These are phyloP conservation scores for Podarcis muralis DNA, from an alignment of 2,113 vertebrate species.

Conservation along the genomic window DNA sequence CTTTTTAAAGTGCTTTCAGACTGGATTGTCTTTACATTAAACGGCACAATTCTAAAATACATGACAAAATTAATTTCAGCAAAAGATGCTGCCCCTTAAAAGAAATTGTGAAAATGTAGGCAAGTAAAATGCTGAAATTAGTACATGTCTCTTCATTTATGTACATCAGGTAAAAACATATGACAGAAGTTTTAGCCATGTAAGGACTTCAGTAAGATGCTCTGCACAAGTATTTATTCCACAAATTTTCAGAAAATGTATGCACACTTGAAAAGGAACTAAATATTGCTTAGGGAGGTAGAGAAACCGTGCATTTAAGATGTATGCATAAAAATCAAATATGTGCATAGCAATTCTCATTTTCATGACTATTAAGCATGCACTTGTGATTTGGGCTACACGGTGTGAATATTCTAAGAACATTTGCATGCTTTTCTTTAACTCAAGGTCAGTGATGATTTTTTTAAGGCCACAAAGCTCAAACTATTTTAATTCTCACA, in stretches of 20 bases:
- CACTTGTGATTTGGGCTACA: constrained; percentile 48
- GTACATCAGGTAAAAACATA: background rate
- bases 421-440: constrained; percentile 47
- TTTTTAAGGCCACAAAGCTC: constrained; percentile 2
- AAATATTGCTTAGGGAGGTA: constrained; percentile 40
- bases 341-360: constrained; percentile 46
- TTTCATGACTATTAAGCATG: constrained; percentile 57
- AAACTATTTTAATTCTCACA: constrained; percentile 12
- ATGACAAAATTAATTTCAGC: background rate
- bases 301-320: constrained; percentile 49
- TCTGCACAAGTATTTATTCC: constrained; percentile 23
- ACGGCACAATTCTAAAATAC: background rate
- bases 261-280: constrained; percentile 26
- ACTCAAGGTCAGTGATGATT: constrained; percentile 38
- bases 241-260: constrained; percentile 21
- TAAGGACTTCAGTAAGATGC: background rate
- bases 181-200: background rate
- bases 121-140: background rate
- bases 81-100: background rate
- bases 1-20: background rate
- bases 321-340: constrained; percentile 50
- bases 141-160: background rate
- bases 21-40: background rate
- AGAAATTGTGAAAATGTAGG: background rate
- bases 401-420: constrained; percentile 45